A percentile compares a stretch with the other conserved stretches of the same genome.
phyloP scores from a whole-genome alignment of 2,888 invertebrate species.

The Apamea epomidion region DNA sequence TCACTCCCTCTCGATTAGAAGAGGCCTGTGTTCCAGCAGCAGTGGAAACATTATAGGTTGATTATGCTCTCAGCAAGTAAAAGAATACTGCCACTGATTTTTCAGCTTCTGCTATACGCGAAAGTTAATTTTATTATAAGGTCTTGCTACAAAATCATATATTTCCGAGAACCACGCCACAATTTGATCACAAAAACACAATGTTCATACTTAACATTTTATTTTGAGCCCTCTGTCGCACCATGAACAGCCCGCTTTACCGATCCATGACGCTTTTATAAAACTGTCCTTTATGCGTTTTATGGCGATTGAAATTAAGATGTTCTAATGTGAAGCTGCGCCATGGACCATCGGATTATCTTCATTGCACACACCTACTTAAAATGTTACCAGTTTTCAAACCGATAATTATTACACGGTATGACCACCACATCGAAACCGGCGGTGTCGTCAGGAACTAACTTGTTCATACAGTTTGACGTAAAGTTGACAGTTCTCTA shows the following conservation, averaged over 20 bases:
- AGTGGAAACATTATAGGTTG: neutral
- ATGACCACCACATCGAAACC: conserved; percentile 15
- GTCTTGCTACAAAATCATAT: neutral
- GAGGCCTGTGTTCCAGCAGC: no score
- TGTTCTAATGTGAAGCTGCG: conserved; percentile 81
- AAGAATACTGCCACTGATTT: neutral
- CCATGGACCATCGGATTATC: conserved; percentile 54
- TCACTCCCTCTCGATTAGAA: no score
- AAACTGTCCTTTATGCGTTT: conserved; percentile 85
- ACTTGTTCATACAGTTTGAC: conserved; percentile 29
- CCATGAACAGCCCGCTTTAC: conserved; percentile 72
- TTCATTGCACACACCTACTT: conserved; percentile 62
- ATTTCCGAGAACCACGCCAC: neutral
- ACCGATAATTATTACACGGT: conserved; percentile 44
- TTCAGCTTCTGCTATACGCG: neutral
- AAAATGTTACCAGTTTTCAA: conserved; percentile 49
- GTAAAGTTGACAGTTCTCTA: conserved; percentile 13
- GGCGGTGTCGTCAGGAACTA: neutral
- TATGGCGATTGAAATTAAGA: conserved; percentile 88
- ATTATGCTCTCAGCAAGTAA: neutral
- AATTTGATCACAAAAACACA: neutral
- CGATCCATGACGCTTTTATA: conserved; percentile 75
- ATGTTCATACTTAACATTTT: neutral
- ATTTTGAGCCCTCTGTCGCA: conserved; percentile 22
- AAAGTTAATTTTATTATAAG: no score